Evolutionary conservation across 2,888 invertebrate species (phyloP), one percentile per base, ranked within the genome.

Genomic region (Leuctra nigra): DNA sequence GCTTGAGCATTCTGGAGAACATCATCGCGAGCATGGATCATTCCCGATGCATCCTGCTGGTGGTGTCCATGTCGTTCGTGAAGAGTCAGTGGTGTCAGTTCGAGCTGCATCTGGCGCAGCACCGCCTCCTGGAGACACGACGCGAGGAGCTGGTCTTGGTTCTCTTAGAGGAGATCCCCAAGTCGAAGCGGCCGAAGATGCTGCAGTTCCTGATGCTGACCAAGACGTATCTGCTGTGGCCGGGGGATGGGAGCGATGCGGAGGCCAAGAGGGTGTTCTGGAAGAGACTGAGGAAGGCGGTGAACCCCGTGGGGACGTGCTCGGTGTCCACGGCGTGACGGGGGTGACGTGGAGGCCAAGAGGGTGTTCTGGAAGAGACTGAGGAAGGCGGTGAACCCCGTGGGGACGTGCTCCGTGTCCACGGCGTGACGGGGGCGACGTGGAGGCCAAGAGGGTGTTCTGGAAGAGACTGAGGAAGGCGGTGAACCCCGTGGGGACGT

Each of bases 11-110:
- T 57, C 68, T 84, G 59, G 84, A 86, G 66, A 86, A 86, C 63
- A 86, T 86, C 61, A 78, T 84, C 0, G 78, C 80, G 0, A 81
- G 82, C 64, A 84, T 86, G 77, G 83, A 84, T 63, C 75, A 79
- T 1, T 85, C 85, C 1, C 72, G 79, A 16, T 77, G 78, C 4
- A 76, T 85, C 0, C 75, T 86, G 70, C 69, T 86, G 56, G 74
- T 86, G 7, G 75, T 86, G 13, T 84, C 84, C 0, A 73, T 78
- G 38, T 72, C 75, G 61, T 86, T 85, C 67, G 68, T 84, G 6
- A 70, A 77, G 7, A 85, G 85, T 62, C 82, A 84, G 61, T 86
- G 86, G 86, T 86, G 86, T 64, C 81, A 83, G 64, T 85, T 83
- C 62, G 86, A 86, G 68, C 80, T 85, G 80, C 81, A 83, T 63